phyloP scores from a whole-genome alignment of 2,113 vertebrate species.

The Atractosteus spatula region DNA sequence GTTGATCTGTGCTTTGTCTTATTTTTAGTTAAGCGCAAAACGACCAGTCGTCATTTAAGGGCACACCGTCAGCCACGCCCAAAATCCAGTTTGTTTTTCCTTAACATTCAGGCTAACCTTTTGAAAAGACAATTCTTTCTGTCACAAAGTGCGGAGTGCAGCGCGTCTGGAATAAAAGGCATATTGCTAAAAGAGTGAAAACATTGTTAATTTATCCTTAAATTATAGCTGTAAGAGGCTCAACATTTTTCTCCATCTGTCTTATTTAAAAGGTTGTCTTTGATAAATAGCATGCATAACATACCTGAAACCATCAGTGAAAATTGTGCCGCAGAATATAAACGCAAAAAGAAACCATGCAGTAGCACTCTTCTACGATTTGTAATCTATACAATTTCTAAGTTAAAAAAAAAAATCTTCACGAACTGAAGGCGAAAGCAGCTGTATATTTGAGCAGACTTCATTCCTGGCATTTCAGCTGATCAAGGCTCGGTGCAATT shows the following conservation, averaged over 20 bases:
- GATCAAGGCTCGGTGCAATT: constrained; percentile 45
- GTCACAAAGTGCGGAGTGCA: constrained; percentile 41
- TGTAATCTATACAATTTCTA: constrained; percentile 33
- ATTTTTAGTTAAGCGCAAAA: neutral
- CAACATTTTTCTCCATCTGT: constrained; percentile 48
- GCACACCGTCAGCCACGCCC: constrained; percentile 22
- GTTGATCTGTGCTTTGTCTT: neutral
- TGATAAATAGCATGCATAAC: constrained; percentile 65
- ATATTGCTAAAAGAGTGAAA: constrained; percentile 49
- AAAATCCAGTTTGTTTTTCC: constrained; percentile 37
- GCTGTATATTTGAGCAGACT: constrained; percentile 41
- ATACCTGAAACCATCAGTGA: constrained; percentile 67
- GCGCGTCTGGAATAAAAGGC: constrained; percentile 17
- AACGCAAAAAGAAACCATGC: constrained; percentile 47
- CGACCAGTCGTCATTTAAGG: neutral
- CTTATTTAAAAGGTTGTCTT: constrained; percentile 57
- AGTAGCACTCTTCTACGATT: constrained; percentile 45
- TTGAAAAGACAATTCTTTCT: constrained; percentile 2
- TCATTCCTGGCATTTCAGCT: constrained; percentile 29
- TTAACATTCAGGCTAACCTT: constrained; percentile 14
- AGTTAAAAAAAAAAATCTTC: constrained; percentile 42
- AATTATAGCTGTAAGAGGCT: constrained; percentile 40
- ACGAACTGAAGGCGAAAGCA: constrained; percentile 49
- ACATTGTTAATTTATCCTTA: constrained; percentile 36
- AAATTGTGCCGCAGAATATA: constrained; percentile 42